Evolutionary conservation across 1,140 invertebrate species (phyloP).

Genomic region (Harpegnathos saltator): DNA sequence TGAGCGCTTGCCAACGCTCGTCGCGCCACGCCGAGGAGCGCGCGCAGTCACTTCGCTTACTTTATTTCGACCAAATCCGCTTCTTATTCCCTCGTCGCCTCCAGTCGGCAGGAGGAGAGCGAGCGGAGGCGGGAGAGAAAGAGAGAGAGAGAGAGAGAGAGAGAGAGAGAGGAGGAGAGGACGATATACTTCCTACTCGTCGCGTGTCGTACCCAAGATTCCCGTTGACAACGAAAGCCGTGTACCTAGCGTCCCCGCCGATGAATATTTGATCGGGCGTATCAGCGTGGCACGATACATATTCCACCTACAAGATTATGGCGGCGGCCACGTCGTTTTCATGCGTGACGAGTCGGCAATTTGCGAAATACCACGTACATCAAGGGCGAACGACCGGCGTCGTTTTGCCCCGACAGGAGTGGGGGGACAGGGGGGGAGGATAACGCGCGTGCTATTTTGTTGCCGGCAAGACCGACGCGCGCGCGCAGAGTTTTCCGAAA

Average conservation of each 20-base stretch:
- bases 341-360: constrained; percentile 72
- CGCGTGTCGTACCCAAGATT: constrained; percentile 61
- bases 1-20: background rate
- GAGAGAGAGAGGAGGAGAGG: no score
- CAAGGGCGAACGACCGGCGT: constrained; percentile 70
- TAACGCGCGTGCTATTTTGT: constrained; percentile 44
- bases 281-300: constrained; percentile 60
- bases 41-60: constrained; percentile 2
- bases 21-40: background rate
- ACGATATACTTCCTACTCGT: constrained; percentile 53
- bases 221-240: constrained; percentile 69
- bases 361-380: constrained; percentile 72
- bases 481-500: constrained; percentile 16
- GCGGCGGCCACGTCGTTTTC: constrained; percentile 68
- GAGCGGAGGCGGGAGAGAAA: no score
- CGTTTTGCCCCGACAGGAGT: constrained; percentile 19
- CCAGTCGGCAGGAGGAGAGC: no score
- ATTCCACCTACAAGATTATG: constrained; percentile 76
- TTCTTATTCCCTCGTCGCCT: constrained; percentile 29
- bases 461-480: constrained; percentile 25
- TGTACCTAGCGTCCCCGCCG: constrained; percentile 49
- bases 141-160: no score
- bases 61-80: constrained; percentile 15
- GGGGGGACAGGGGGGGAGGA: constrained; percentile 22
- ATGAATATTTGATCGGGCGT: constrained; percentile 72